Percentiles rank a stretch among this genome's conserved stretches.
phyloP scores from a whole-genome alignment of 2,113 vertebrate species.

The Dasyornis broadbenti region DNA sequence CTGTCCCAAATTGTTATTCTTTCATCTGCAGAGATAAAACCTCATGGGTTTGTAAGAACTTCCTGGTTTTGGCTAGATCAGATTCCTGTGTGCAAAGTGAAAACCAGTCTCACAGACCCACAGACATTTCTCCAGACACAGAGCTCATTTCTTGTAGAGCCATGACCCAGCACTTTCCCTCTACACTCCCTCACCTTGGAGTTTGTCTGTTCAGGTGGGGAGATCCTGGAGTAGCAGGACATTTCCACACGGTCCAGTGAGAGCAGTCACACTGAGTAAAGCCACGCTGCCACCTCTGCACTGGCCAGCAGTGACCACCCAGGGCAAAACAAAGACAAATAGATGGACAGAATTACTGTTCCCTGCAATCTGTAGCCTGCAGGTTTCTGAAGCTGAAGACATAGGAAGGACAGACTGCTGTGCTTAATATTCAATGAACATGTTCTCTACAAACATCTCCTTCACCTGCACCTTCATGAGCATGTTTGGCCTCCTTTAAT shows the following conservation, averaged over 20 bases:
- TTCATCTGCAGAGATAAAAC: not conserved
- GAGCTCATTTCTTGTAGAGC: not conserved
- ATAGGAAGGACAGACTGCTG: not conserved
- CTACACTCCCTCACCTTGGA: not conserved
- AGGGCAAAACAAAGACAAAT: not conserved
- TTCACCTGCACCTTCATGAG: not conserved
- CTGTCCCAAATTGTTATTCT: not conserved
- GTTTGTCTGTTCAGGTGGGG: not conserved
- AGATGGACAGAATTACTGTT: not conserved
- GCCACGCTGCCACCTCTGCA: not conserved
- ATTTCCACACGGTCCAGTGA: not conserved
- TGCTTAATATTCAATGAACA: not conserved
- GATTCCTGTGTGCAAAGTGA: not conserved
- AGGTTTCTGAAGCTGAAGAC: not conserved
- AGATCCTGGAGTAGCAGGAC: not conserved
- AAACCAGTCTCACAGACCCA: not conserved
- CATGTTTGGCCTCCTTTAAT: not conserved
- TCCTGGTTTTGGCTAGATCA: not conserved
- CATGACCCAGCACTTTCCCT: not conserved
- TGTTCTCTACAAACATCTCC: not conserved
- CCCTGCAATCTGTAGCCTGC: not conserved
- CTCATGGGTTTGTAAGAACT: not conserved
- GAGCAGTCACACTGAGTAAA: not conserved
- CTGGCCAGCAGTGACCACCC: not conserved
- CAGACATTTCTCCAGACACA: rapidly evolving